These are phyloP conservation scores for Peromyscus nudipes DNA, from an alignment of 2,797 vertebrate genomes.

Conservation along the genomic window DNA sequence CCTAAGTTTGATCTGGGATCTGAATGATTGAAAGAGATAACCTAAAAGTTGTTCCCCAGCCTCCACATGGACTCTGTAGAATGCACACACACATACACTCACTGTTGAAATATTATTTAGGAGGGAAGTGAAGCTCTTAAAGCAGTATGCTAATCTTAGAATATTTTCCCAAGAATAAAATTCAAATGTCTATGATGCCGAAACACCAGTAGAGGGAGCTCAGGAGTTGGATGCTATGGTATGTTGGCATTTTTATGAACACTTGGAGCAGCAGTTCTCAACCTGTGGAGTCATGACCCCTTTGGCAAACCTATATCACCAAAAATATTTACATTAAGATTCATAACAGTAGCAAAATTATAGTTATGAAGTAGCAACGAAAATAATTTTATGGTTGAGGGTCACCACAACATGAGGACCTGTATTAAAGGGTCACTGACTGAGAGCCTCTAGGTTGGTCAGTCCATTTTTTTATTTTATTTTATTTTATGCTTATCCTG, in stretches of 20 bases:
- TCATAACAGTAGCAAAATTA: not conserved
- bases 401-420: not conserved
- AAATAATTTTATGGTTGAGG: not conserved
- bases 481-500: not conserved
- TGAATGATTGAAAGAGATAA: not conserved
- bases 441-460: not conserved
- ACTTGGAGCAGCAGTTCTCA: not conserved
- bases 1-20: not conserved
- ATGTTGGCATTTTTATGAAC: not conserved
- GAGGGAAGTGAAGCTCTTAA: not conserved
- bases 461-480: not conserved
- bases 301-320: not conserved
- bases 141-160: not conserved
- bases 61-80: not conserved
- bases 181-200: not conserved
- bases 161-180: not conserved
- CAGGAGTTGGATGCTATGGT: fast-evolving
- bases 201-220: conserved; percentile 67
- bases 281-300: not conserved
- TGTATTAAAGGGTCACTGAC: not conserved
- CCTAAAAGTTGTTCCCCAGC: not conserved
- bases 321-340: not conserved
- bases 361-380: not conserved
- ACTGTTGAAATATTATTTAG: not conserved
- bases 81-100: not conserved